Percentiles rank a stretch among this genome's conserved stretches.
Conservation (phyloP, 2,113 vertebrate species). For the Leptosomus discolor region DNA sequence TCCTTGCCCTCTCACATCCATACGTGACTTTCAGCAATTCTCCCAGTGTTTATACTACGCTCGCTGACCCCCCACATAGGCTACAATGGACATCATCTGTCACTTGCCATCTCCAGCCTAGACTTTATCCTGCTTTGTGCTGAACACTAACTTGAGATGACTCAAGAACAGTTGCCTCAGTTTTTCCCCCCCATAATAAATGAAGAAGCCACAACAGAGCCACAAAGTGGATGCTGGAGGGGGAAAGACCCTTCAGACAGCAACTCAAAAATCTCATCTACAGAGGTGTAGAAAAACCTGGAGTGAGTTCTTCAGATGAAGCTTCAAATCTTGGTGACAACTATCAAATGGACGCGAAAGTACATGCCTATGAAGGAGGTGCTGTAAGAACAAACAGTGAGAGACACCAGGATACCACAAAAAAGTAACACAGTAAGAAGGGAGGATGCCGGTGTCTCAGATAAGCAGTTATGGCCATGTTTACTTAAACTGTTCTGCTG, state of each 20-base stretch:
- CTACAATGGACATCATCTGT: not conserved
- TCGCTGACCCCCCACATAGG: not conserved
- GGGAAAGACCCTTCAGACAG: not conserved
- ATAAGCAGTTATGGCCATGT: slow-evolving; percentile 51
- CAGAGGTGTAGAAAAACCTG: not conserved
- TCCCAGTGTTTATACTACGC: not conserved
- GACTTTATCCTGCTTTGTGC: not conserved
- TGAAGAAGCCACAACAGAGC: not conserved
- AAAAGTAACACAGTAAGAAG: not conserved
- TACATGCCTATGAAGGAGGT: not conserved
- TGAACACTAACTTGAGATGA: not conserved
- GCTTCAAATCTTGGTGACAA: not conserved
- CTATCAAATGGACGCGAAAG: not conserved
- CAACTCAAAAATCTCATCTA: not conserved
- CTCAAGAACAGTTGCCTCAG: not conserved
- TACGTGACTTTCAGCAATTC: not conserved
- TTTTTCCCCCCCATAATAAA: not conserved
- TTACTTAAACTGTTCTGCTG: slow-evolving; percentile 68
- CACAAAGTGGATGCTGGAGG: not conserved
- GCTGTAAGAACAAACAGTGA: slow-evolving; percentile 14
- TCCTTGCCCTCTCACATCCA: not conserved
- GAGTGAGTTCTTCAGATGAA: not conserved
- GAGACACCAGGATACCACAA: not conserved
- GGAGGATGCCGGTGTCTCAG: slow-evolving; percentile 32
- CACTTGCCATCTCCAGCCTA: not conserved